Base-by-base conservation (phyloP, 30 jellyfish, hydroid and myxozoan genomes). In the Clytia hemisphaerica region DNA sequence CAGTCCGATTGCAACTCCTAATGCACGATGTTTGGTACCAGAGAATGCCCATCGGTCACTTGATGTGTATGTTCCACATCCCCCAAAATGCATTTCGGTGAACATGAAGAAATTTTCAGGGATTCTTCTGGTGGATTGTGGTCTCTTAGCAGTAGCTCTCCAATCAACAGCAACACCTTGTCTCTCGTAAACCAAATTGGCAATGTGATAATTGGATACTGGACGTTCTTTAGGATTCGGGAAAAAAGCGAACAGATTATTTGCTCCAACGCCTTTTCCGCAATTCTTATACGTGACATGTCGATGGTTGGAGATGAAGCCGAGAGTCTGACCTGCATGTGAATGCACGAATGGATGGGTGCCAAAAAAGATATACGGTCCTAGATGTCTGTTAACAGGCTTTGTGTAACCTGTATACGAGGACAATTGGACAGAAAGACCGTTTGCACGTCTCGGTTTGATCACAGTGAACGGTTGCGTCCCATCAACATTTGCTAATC, bases 401-500 rank as follows among this genome's bases (percentile, higher is more conserved):
- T 6, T 35, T 1, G 74, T 61, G 64, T 62, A 35, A 22, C 66
- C 57, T 2, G 27, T 51, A 37, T 38, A 62, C 6, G 61, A 28
- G 40, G 35, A 61, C 42, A 61, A 2, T 35, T 76, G 80, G 21
- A 76, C 68, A 19, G 80, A 64, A 2, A 76, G 46, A 0, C 89
- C 80, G 0, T 80, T 80, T 2, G 80, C 64, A 18, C 40, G 31
- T 46, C 14, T 25, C 36, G 62, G 89, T 45, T 28, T 25, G 2
- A 76, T 76, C 1, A 76, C 61, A 4, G 89, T 76, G 62, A 61
- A 76, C 19, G 89, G 80, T 37, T 76, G 89, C 10, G 80, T 6
- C 9, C 72, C 78, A 37, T 76, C 75, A 7, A 67, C 80, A 36
- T 76, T 62, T 14, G 37, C 49, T n/a, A 76, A 53, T 3, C 80